Evolutionary conservation across 2,113 vertebrate genomes (phyloP).

Genomic region (Limnothrissa miodon): DNA sequence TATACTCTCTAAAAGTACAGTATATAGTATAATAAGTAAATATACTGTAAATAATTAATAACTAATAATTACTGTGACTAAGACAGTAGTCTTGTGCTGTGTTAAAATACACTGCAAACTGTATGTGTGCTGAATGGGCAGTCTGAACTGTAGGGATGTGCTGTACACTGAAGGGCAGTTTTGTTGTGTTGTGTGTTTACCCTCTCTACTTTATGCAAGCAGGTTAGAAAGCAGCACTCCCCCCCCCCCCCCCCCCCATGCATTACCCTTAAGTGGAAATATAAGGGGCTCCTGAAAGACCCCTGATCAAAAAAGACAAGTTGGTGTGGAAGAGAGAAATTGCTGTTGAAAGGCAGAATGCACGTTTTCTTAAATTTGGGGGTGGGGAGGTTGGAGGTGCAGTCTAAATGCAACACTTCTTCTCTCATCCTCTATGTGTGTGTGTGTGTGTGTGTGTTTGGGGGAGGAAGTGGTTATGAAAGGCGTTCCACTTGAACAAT

Average conservation of each 20-base stretch:
- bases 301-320: slow-evolving; percentile 6
- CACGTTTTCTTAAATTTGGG: slow-evolving; percentile 35
- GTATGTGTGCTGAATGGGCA: too few relatives aligned
- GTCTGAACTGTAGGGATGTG: neutral
- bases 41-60: too few relatives aligned
- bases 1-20: too few relatives aligned
- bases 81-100: neutral
- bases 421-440: neutral
- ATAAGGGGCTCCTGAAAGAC: neutral
- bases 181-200: neutral
- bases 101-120: neutral
- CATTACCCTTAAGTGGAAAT: neutral
- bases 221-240: neutral
- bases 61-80: too few relatives aligned
- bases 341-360: slow-evolving; percentile 33
- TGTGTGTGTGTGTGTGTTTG: slow-evolving; percentile 18
- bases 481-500: slow-evolving; percentile 49
- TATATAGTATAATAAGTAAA: too few relatives aligned
- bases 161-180: neutral
- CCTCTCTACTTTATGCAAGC: neutral
- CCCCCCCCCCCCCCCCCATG: neutral
- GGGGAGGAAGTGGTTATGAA: slow-evolving; percentile 46
- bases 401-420: neutral
- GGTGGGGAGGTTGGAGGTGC: neutral
- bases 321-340: slow-evolving; percentile 23